These are phyloP conservation scores for Danio kyathit DNA, from an alignment of 2,797 vertebrate species.

Conservation along the genomic window DNA sequence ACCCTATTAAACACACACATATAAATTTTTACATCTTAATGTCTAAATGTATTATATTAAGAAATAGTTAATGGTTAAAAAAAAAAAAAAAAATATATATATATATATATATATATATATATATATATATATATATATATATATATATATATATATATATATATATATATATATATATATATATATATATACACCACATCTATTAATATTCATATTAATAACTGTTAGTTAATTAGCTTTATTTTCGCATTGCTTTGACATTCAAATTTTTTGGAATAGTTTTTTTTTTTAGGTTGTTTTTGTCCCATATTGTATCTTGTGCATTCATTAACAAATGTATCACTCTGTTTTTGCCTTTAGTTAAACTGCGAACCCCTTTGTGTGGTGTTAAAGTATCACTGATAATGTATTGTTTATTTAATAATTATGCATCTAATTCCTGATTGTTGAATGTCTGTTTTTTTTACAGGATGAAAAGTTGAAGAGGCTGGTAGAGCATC, in stretches of 20 bases:
- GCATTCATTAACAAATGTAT: neutral
- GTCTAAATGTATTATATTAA: too few species aligned
- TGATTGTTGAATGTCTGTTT: neutral
- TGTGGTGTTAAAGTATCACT: neutral
- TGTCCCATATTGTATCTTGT: neutral
- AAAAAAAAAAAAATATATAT: too few species aligned
- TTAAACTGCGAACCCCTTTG: neutral
- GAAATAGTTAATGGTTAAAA: too few species aligned
- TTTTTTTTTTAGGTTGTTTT: neutral
- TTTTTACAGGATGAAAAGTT: slow-evolving; percentile 93
- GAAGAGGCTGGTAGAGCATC: slow-evolving; percentile 95
- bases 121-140: neutral
- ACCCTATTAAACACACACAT: too few species aligned
- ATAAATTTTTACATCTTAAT: too few species aligned
- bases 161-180: neutral
- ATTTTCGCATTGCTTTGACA: neutral
- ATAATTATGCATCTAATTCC: neutral
- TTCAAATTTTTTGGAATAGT: neutral
- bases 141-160: neutral
- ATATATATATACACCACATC: neutral
- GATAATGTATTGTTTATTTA: neutral
- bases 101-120: neutral
- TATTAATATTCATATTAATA: neutral
- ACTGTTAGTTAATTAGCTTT: neutral
- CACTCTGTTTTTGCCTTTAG: neutral